Base-by-base conservation (phyloP, 2,113 vertebrate genomes). In the Dunckerocampus dactyliophorus region DNA sequence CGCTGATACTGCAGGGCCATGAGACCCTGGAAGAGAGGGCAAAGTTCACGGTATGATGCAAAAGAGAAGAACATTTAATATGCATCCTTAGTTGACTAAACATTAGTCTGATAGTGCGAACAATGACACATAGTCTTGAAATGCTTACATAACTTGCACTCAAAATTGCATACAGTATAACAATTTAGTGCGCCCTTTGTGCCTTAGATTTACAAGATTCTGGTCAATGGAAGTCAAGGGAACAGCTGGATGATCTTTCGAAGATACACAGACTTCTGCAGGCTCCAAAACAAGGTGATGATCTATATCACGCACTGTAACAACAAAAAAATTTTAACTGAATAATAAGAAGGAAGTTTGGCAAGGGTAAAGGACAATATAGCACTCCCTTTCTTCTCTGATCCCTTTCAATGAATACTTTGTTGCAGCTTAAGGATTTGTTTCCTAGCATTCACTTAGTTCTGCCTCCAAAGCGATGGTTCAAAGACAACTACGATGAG, bases 181-280 rank as follows among this genome's bases (percentile, higher is more conserved):
- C 17, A 34, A 16, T 20, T 50, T 6, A 14, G 14, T 3, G 5
- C 51, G 17, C 8, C 15, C 3, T 61, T 28, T 75, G 45, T 2
- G n/a, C 59, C 60, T 4, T 34, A 96, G 93, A 92, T 96, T 8
- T 97, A 94, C 76, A 97, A 96, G 89, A 88, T 97, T 63, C 82
- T 94, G 65, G 93, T 96, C 71, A 92, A 83, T 75, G 93, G 89
- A 86, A 88, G 59, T 70, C 85, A 87, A 17, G 92, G 93, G 20
- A 93, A 93, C 84, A 94, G 86, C 51, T 94, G 94, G 94, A 91
- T 96, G 39, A 92, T 96, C 65, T 98, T 96, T 78, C 92, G 95
- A 71, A 90, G 94, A 63, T 97, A 96, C 74, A 91, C 89, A 0
- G 95, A 98, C 79, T 97, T 97, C 75, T 92, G 92, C 69, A 90